Evolutionary conservation across 2,113 vertebrate genomes (phyloP), one percentile per base, ranked within the genome.

Genomic region (Lepus timidus): DNA sequence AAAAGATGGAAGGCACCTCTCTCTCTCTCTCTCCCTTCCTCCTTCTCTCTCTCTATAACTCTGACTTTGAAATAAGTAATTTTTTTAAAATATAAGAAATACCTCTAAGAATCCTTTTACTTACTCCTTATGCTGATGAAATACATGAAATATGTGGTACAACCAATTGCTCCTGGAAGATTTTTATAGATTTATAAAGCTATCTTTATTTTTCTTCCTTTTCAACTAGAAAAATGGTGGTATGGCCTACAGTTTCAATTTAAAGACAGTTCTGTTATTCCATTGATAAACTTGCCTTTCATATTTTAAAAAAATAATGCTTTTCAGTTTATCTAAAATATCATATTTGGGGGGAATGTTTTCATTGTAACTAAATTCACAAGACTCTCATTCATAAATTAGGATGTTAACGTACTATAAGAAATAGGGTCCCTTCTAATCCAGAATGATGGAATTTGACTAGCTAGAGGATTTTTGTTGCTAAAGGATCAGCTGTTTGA

Each of bases 291-390:
- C 12, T 85, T 68, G 33, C 4, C 7, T 87, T 94, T 89, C 76
- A 25, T 80, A 19, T 44, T 95, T 65, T 29, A 93, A 93, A 91
- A 81, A 22, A 22, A 39, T 11, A 19, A 19, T 61, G n/a, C 70
- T 79, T 70, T 89, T 36, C 16, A 68, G 14, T 65, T 92, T 12
- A 49, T 1, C 16, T 51, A 36, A 86, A 67, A 65, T 81, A 4
- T 14, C 2, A 33, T 67, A 51, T 1, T 73, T 89, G 65, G 58
- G 4, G 10, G 52, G 9, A 92, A 87, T 79, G 91, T 79, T 80
- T 84, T 71, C 49, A 70, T n/a, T 3, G 20, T 52, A 64, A 81
- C 20, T 86, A 87, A 94, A 84, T 76, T 94, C 27, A 93, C 5
- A 31, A 65, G 33, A 23, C 1, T 39, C 11, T 61, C 22, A 84